Base-by-base conservation (phyloP, 37 sponge, comb jelly and placozoan species). In the Mnemiopsis leidyi region DNA sequence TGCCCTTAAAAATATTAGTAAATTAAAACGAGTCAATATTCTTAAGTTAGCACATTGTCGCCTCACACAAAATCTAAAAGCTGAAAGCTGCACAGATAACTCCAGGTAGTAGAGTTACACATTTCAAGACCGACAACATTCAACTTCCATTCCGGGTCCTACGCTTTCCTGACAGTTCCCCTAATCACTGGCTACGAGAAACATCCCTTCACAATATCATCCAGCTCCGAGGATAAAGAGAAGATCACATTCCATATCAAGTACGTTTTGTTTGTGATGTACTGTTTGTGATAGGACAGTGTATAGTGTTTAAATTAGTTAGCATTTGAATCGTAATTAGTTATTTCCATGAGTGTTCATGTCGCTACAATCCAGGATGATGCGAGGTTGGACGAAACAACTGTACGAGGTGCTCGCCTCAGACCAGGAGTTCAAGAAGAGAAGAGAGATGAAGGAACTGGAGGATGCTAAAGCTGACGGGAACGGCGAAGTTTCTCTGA, bases 131-230 rank as follows among this genome's bases (percentile, higher is more conserved):
- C 90, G 1, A 29, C 40, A 13, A 85, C 90, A 0, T 85, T 85
- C 61, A 85, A 85, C 61, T 85, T 85, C 26, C 33, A 85, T 61
- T 38, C 90, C 29, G 90, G 90, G 0, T 40, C 61, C 61, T 85
- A 85, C 90, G 90, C 90, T 39, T 85, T 85, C 90, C 32, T 85
- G 13, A 38, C 61, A 1, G 39, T 85, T n/a, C 90, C 90, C 5
- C 23, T 23, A 23, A 38, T 85, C 30, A 85, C 90, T 29, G 36
- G 35, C 3, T 85, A 40, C 30, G 90, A 85, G 48, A 85, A 85
- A 26, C 90, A 85, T 85, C 90, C 90, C 90, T 85, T 85, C 90
- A 85, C 90, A 28, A 85, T 85, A 38, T 85, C 90, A 0, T 85
- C 90, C 48, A 85, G 90, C 23, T 40, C 90, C 7, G 90, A 85